These are phyloP conservation scores for Burhinus bistriatus DNA, from an alignment of 2,113 vertebrate species.

Conservation along the genomic window DNA sequence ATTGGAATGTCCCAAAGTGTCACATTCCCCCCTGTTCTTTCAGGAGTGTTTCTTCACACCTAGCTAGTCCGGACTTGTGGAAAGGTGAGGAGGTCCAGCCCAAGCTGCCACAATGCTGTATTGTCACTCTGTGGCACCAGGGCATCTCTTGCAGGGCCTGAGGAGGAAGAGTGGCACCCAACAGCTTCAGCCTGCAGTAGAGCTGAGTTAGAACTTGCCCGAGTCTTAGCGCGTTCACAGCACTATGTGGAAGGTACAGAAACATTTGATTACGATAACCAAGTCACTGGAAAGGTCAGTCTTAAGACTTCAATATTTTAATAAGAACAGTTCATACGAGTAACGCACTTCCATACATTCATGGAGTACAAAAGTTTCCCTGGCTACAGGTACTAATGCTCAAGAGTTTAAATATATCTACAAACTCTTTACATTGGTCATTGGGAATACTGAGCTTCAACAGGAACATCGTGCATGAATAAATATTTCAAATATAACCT, in stretches of 20 bases:
- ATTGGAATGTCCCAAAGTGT: accelerated
- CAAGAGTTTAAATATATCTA: conserved; percentile 29
- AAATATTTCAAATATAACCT: conserved; percentile 47
- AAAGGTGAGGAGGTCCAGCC: no score
- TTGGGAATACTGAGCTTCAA: neutral
- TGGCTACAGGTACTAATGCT: neutral
- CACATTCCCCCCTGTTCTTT: no score
- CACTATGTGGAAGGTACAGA: accelerated
- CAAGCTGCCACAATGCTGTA: neutral
- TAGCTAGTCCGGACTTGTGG: accelerated
- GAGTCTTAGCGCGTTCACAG: accelerated
- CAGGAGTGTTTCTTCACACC: neutral
- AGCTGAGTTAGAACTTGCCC: no score
- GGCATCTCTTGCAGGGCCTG: neutral
- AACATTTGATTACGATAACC: accelerated
- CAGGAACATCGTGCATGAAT: neutral
- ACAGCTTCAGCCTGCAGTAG: neutral
- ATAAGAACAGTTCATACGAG: neutral
- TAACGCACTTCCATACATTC: neutral
- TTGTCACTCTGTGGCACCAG: no score
- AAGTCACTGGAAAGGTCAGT: neutral
- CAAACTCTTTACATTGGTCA: neutral
- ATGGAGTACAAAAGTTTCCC: neutral
- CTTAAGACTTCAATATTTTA: conserved; percentile 4
- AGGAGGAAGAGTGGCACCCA: neutral